Evolutionary conservation across 2,888 invertebrate genomes (phyloP).

Genomic region (Leucozona laternaria): DNA sequence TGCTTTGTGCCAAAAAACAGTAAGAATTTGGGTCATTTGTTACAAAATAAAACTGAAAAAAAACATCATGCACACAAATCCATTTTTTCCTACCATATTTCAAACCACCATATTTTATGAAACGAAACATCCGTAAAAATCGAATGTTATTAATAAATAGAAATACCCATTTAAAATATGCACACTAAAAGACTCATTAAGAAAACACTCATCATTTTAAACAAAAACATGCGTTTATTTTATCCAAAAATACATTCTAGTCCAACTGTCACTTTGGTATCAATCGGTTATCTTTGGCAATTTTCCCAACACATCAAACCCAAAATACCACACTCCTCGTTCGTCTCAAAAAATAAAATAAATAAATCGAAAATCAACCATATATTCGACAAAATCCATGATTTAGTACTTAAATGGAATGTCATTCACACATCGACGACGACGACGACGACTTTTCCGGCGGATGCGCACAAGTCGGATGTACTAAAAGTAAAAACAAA

Average conservation of each 20-base stretch:
- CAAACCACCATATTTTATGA: background rate
- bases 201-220: constrained; percentile 51
- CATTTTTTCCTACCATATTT: background rate
- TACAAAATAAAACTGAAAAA: background rate
- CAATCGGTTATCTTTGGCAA: constrained; percentile 70
- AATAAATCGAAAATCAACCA: constrained; percentile 54
- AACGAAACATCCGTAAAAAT: background rate
- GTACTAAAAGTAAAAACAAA: constrained; percentile 62
- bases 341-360: background rate
- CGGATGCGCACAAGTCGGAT: constrained; percentile 75
- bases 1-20: background rate
- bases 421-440: constrained; percentile 51
- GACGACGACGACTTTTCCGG: constrained; percentile 55
- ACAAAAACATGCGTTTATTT: constrained; percentile 33
- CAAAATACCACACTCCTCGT: background rate
- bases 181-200: constrained; percentile 44
- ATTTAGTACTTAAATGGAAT: constrained; percentile 67
- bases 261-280: constrained; percentile 67
- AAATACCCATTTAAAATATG: constrained; percentile 7
- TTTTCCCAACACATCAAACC: constrained; percentile 62
- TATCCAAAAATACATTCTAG: constrained; percentile 69
- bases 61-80: background rate
- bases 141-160: constrained; percentile 22
- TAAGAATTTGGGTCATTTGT: background rate
- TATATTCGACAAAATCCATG: constrained; percentile 42